A percentile compares a stretch with the other conserved stretches of the same genome.
These are phyloP conservation scores for Elaphurus davidianus DNA, from an alignment of 2,113 vertebrate species.

Conservation along the genomic window DNA sequence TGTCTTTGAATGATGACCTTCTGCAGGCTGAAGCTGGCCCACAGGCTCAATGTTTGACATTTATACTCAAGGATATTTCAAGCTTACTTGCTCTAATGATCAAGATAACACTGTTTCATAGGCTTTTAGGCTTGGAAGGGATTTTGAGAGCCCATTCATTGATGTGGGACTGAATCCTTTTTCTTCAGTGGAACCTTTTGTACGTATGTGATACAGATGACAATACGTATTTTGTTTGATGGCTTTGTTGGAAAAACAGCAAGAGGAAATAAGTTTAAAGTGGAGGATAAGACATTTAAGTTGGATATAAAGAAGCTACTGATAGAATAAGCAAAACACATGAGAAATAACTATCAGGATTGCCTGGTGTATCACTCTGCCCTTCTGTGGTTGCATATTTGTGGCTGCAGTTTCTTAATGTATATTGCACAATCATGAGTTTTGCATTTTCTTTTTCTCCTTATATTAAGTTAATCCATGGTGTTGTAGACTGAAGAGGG, in stretches of 20 bases:
- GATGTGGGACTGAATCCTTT: slow-evolving; percentile 18
- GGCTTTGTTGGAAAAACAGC: not conserved
- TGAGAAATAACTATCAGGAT: not conserved
- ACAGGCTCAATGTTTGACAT: slow-evolving; percentile 42
- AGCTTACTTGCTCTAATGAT: slow-evolving; percentile 48
- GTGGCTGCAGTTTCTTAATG: not conserved
- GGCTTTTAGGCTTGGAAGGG: not conserved
- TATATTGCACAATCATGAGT: not conserved
- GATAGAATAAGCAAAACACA: not conserved
- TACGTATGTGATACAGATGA: slow-evolving; percentile 21
- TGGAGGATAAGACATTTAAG: not conserved
- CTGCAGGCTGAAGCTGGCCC: slow-evolving; percentile 6
- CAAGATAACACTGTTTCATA: slow-evolving; percentile 22
- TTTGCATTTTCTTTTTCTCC: slow-evolving; percentile 9
- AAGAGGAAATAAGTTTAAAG: not conserved
- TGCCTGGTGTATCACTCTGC: not conserved
- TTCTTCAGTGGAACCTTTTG: not conserved
- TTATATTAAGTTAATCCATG: not conserved
- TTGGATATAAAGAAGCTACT: not conserved
- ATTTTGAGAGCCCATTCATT: slow-evolving; percentile 27
- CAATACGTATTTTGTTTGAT: not conserved
- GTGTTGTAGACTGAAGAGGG: not conserved
- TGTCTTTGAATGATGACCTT: slow-evolving; percentile 66
- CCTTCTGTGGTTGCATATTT: not conserved
- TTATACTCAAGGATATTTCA: slow-evolving; percentile 54